phyloP scores from a whole-genome alignment of 2,113 vertebrate species.

The Bagarius yarrelli region DNA sequence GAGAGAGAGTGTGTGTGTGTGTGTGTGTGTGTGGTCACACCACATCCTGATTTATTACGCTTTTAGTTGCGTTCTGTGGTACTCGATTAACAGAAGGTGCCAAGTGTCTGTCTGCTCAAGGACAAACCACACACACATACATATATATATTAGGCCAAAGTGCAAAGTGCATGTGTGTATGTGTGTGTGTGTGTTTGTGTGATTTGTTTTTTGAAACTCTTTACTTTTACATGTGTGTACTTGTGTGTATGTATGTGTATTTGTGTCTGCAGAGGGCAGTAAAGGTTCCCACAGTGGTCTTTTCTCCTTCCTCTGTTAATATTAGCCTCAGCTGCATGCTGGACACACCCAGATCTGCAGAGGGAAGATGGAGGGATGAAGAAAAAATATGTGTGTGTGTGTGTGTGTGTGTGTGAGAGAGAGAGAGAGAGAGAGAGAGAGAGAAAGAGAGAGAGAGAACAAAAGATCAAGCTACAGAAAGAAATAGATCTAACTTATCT shows the following conservation, averaged over 20 bases:
- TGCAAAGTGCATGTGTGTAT: not conserved
- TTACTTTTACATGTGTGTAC: not conserved
- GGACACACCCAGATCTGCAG: constrained; percentile 22
- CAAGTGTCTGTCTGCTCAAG: constrained; percentile 84
- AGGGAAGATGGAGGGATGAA: constrained; percentile 55
- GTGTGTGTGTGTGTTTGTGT: not conserved
- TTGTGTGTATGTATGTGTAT: not conserved
- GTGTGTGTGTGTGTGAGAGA: too few relatives aligned
- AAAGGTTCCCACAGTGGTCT: not conserved
- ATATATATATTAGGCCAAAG: constrained; percentile 72
- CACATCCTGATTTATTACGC: constrained; percentile 92
- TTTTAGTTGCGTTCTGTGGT: constrained; percentile 96
- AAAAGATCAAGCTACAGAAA: not conserved
- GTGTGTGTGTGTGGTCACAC: not conserved
- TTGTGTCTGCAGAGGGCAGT: not conserved
- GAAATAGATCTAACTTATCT: not conserved
- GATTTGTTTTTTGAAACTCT: too few relatives aligned
- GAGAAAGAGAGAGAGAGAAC: constrained; percentile 66
- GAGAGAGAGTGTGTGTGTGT: constrained; percentile 22
- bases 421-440: constrained; percentile 55
- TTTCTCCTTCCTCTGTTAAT: not conserved
- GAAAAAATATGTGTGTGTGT: constrained; percentile 49
- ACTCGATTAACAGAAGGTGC: constrained; percentile 93
- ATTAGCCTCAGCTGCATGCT: not conserved
- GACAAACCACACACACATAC: constrained; percentile 19